Percentiles rank a stretch among this genome's conserved stretches.
Conservation (phyloP, 1,140 invertebrate genomes). For the Harpegnathos saltator region DNA sequence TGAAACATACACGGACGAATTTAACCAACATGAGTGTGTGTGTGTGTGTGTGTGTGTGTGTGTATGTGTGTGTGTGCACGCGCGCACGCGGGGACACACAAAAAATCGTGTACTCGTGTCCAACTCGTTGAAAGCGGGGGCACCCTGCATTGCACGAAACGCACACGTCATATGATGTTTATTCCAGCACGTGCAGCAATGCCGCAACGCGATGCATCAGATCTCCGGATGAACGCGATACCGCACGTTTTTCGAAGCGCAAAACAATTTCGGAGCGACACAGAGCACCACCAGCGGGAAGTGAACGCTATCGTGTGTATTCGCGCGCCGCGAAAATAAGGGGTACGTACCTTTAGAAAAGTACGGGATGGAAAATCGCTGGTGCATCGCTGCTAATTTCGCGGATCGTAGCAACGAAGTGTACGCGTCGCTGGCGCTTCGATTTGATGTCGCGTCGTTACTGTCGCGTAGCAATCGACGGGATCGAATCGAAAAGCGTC, state of each 20-base stretch:
- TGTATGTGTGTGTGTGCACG: no score
- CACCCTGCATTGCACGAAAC: slow-evolving; percentile 1
- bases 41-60: no score
- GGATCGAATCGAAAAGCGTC: no score
- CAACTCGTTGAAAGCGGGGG: slow-evolving; percentile 17
- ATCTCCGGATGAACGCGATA: slow-evolving; percentile 42
- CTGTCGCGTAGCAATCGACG: no score
- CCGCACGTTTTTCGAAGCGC: slow-evolving; percentile 45
- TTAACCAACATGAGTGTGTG: no score
- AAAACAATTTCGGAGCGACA: slow-evolving; percentile 45
- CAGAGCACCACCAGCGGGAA: not conserved
- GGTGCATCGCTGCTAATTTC: slow-evolving; percentile 37
- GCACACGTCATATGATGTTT: slow-evolving; percentile 5
- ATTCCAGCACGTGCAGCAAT: slow-evolving; percentile 17
- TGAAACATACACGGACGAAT: slow-evolving; percentile 1
- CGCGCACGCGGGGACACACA: no score
- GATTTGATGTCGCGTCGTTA: slow-evolving; percentile 14
- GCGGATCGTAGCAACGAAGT: slow-evolving; percentile 2
- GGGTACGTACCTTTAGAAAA: slow-evolving; percentile 19
- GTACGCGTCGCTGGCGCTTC: slow-evolving; percentile 29
- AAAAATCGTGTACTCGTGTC: not conserved
- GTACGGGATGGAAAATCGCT: slow-evolving; percentile 34
- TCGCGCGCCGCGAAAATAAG: slow-evolving; percentile 41
- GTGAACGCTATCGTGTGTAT: slow-evolving; percentile 8
- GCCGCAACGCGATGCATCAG: slow-evolving; percentile 25